These are phyloP conservation scores for Dicaeum eximium DNA, from an alignment of 2,113 vertebrate species.

Conservation along the genomic window DNA sequence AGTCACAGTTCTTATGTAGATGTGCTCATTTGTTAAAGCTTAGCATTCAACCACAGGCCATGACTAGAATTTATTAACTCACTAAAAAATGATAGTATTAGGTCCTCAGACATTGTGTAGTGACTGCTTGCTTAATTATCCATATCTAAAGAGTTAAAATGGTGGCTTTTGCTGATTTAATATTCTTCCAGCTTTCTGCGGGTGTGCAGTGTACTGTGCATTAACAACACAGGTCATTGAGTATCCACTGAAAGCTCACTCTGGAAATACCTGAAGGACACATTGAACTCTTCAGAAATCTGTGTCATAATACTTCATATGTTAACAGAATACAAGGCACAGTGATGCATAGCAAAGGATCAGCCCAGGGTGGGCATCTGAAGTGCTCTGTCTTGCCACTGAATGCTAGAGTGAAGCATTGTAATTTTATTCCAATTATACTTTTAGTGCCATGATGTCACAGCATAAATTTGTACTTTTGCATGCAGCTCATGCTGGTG, in stretches of 20 bases:
- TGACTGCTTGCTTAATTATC: constrained; percentile 73
- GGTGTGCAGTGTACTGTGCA: constrained; percentile 11
- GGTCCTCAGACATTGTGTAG: constrained; percentile 57
- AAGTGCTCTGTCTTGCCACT: constrained; percentile 49
- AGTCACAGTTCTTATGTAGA: constrained; percentile 38
- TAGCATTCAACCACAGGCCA: constrained; percentile 48
- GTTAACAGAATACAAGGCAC: constrained; percentile 45
- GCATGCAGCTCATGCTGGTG: constrained; percentile 80
- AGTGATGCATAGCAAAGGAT: constrained; percentile 43
- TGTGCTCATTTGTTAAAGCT: constrained; percentile 56
- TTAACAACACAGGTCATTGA: constrained; percentile 66
- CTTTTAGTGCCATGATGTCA: constrained; percentile 80
- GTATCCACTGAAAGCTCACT: constrained; percentile 52
- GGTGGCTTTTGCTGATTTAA: constrained; percentile 62
- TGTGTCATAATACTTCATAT: constrained; percentile 36
- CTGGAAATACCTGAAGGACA: constrained; percentile 62
- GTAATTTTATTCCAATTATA: constrained; percentile 84
- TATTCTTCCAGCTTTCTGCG: constrained; percentile 60
- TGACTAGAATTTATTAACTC: constrained; percentile 72
- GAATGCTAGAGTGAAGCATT: constrained; percentile 67
- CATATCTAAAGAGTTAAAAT: constrained; percentile 67
- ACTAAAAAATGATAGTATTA: constrained; percentile 54
- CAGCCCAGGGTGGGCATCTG: constrained; percentile 53
- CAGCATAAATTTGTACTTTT: constrained; percentile 83
- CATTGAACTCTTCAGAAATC: constrained; percentile 50